Evolutionary conservation across 2,888 invertebrate genomes (phyloP).

Genomic region (Xylota sylvarum): DNA sequence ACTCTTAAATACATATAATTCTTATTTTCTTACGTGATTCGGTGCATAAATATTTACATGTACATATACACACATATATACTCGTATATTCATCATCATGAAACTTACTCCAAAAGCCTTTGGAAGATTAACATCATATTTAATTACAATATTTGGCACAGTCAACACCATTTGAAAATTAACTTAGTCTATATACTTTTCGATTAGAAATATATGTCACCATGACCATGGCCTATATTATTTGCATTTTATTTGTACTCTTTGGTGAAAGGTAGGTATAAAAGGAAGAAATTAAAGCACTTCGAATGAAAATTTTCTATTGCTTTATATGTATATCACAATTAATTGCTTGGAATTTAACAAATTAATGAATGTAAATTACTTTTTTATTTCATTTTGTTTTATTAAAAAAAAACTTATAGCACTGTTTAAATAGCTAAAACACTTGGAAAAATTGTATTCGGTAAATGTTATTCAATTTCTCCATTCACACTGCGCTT

Average conservation of each 20-base stretch:
- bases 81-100: background rate
- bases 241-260: constrained; percentile 44
- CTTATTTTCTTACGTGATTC: background rate
- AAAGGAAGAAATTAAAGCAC: constrained; percentile 38
- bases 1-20: background rate
- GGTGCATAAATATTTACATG: background rate
- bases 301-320: constrained; percentile 21
- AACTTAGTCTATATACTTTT: constrained; percentile 24
- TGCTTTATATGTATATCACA: constrained; percentile 49
- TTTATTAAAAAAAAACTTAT: background rate
- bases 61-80: background rate
- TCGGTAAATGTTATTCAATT: constrained; percentile 26
- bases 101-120: constrained; percentile 25
- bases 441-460: constrained; percentile 35
- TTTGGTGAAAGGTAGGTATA: constrained; percentile 20
- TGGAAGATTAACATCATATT: constrained; percentile 5
- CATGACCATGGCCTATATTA: constrained; percentile 49
- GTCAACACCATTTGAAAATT: background rate
- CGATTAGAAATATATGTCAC: constrained; percentile 1
- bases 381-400: background rate
- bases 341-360: constrained; percentile 9
- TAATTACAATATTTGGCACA: constrained; percentile 22
- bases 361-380: background rate
- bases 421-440: background rate
- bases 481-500: constrained; percentile 44